phyloP scores from a whole-genome alignment of 2,888 invertebrate species.

The Agrochola macilenta region DNA sequence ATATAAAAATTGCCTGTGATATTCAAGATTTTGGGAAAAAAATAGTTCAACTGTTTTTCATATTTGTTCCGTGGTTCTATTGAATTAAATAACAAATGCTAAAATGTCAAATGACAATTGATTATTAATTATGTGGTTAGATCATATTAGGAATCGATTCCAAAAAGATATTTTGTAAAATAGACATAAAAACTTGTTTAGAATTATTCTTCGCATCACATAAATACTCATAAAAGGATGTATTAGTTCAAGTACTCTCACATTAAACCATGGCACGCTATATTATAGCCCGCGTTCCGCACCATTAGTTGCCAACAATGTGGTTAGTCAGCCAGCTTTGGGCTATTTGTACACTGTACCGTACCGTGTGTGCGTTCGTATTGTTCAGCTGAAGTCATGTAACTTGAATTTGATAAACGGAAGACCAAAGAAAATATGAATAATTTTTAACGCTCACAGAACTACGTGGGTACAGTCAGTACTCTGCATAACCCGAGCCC shows the following conservation, averaged over 20 bases:
- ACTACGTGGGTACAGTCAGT: not conserved
- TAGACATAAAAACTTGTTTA: not conserved
- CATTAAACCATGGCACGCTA: slow-evolving; percentile 21
- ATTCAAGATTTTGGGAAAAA: not conserved
- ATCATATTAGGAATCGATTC: not conserved
- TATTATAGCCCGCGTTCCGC: slow-evolving; percentile 59
- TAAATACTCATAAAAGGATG: slow-evolving; percentile 21
- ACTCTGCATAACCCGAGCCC: not conserved
- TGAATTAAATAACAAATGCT: not conserved
- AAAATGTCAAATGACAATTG: not conserved
- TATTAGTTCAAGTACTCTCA: slow-evolving; percentile 33
- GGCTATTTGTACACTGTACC: slow-evolving; percentile 28
- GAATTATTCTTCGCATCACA: slow-evolving; percentile 2
- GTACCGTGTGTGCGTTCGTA: slow-evolving; percentile 13
- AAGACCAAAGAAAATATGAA: not conserved
- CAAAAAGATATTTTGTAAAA: not conserved
- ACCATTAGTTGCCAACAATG: slow-evolving; percentile 57
- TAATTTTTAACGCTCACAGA: not conserved
- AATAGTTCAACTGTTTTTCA: not conserved
- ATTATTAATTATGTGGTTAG: not conserved
- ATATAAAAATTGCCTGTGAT: not conserved
- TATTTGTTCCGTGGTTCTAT: no score
- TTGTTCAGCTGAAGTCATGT: not conserved
- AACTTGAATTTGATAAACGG: not conserved
- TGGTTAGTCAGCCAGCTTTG: slow-evolving; percentile 53